phyloP scores from a whole-genome alignment of 2,797 vertebrate genomes.

The Neomorphus geoffroyi region DNA sequence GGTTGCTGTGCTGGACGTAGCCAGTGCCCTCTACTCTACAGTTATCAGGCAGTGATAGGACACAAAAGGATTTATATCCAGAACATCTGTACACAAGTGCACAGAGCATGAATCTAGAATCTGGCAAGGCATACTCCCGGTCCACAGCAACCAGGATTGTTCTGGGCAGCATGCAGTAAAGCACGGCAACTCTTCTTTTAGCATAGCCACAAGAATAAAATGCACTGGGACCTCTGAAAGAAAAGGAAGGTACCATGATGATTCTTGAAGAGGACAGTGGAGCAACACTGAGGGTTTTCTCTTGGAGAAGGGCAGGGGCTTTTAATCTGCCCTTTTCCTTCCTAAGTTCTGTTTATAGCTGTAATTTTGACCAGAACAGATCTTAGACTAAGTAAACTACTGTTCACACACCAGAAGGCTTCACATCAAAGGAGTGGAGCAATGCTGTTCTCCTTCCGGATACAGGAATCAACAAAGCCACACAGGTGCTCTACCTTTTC shows the following conservation, averaged over 20 bases:
- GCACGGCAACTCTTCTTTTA: not conserved
- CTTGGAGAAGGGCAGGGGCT: not conserved
- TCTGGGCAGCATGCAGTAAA: not conserved
- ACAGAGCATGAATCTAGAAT: not conserved
- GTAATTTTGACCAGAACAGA: not conserved
- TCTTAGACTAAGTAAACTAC: not conserved
- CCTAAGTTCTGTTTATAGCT: not conserved
- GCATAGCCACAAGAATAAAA: not conserved
- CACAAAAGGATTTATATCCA: not conserved
- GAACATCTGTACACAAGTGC: not conserved
- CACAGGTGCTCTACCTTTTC: conserved; percentile 82
- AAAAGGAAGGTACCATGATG: not conserved
- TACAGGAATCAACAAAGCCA: not conserved
- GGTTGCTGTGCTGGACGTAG: not conserved
- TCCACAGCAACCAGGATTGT: not conserved
- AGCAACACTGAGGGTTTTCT: not conserved
- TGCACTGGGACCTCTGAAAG: not conserved
- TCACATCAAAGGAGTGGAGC: not conserved
- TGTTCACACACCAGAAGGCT: not conserved
- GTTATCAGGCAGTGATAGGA: not conserved
- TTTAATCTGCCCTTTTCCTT: not conserved
- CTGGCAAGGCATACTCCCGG: not conserved
- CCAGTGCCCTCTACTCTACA: not conserved
- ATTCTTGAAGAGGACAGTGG: not conserved
- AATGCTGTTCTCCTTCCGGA: not conserved